Percentiles rank a stretch among this genome's conserved stretches.
phyloP scores from a whole-genome alignment of 2,888 invertebrate species.

The Cosmia pyralina region DNA sequence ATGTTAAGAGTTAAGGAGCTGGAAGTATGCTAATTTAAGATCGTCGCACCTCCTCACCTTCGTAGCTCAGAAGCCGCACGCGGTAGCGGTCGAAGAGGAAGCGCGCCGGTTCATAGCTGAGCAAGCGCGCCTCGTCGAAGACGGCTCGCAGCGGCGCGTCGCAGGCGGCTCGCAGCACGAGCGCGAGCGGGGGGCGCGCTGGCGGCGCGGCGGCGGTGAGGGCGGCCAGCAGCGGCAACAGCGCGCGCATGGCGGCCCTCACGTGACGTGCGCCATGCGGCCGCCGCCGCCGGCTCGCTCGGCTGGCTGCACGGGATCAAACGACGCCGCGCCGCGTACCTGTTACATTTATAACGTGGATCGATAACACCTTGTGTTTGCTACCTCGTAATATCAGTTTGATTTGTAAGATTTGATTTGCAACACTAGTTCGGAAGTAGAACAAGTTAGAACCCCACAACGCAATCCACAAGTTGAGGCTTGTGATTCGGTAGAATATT shows the following conservation, averaged over 20 bases:
- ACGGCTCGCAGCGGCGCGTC: constrained; percentile 60
- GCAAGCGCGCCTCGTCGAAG: constrained; percentile 60
- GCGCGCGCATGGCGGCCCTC: constrained; percentile 80
- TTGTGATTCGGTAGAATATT: too few relatives aligned
- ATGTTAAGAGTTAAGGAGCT: too few relatives aligned
- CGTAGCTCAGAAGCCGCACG: constrained; percentile 65
- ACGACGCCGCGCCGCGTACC: constrained; percentile 58
- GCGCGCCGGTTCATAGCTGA: constrained; percentile 55
- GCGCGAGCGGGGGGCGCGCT: constrained; percentile 62
- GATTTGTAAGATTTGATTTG: background rate
- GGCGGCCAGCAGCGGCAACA: constrained; percentile 68
- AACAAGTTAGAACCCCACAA: background rate
- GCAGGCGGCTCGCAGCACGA: constrained; percentile 79
- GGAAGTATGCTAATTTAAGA: background rate
- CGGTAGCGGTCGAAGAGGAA: constrained; percentile 29
- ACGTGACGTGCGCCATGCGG: constrained; percentile 66
- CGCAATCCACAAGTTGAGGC: background rate
- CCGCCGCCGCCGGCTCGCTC: constrained; percentile 64
- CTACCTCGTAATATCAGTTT: background rate
- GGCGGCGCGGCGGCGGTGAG: constrained; percentile 59
- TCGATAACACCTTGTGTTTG: constrained; percentile 35
- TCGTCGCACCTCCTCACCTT: constrained; percentile 65
- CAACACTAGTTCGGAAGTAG: background rate
- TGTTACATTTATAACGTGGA: constrained; percentile 46
- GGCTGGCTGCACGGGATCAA: constrained; percentile 75